These are phyloP conservation scores for Tenthredo amoena DNA, from an alignment of 2,888 invertebrate species.

Conservation along the genomic window DNA sequence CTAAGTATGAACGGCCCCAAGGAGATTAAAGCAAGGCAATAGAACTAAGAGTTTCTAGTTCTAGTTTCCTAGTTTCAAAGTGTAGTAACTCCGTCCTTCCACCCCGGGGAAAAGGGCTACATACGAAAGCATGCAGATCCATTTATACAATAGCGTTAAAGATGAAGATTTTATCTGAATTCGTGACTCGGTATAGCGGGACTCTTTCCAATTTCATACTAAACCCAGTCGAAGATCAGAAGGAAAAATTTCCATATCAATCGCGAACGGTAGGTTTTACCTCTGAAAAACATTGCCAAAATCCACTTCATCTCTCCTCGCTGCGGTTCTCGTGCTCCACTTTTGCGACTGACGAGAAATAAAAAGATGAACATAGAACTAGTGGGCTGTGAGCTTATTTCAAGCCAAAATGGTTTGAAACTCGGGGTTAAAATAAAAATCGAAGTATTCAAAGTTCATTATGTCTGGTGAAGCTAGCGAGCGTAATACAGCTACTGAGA, in stretches of 20 bases:
- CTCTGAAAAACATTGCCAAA: slow-evolving; percentile 1
- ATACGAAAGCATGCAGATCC: background rate
- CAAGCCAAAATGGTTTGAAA: background rate
- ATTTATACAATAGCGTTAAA: background rate
- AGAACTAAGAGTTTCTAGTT: slow-evolving; percentile 16
- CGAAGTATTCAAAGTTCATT: background rate
- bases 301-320: background rate
- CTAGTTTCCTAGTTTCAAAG: slow-evolving; percentile 16
- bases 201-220: background rate
- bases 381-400: background rate
- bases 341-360: background rate
- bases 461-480: background rate
- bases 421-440: background rate
- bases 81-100: slow-evolving; percentile 5
- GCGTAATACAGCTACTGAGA: background rate
- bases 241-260: slow-evolving; percentile 39
- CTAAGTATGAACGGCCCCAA: slow-evolving; percentile 12
- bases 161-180: background rate
- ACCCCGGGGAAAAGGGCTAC: background rate
- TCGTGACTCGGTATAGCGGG: background rate
- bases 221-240: background rate
- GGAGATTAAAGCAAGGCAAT: slow-evolving; percentile 34
- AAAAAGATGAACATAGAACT: background rate
- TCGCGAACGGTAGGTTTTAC: background rate
- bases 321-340: background rate